Base-by-base conservation (phyloP, 92 coral and sea anemone species). In the Hydrozoanthus gracilis region DNA sequence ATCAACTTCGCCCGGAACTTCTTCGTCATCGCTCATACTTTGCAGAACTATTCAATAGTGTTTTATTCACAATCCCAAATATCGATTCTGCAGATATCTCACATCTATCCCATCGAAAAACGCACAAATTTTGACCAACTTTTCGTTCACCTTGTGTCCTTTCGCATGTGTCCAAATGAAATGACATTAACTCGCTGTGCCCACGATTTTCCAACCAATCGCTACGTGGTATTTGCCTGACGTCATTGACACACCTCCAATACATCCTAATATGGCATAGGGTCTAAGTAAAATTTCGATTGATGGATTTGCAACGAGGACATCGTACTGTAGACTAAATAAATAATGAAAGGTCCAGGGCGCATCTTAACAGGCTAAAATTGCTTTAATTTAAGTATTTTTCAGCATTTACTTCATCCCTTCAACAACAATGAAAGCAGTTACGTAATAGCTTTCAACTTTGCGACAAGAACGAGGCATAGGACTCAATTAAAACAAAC, bases 11-110 rank as follows among this genome's bases (percentile, higher is more conserved):
- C 82, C 91, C 65, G 86, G 88, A 50, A 94, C 82, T 78, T 94
- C 98, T 75, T 94, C 98, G 83, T 94, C 98, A 89, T 94, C 98
- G 92, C 92, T 93, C 98, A 94, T 94, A 80, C 64, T 94, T 76
- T 86, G 73, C 62, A 64, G 58, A 80, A 80, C 73, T 60, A 80
- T 80, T 80, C 74, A 80, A 64, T 18, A 80, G 66, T 80, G 62
- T 80, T 64, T 80, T 47, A 50, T 65, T 20, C 51, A 65, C 85
- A 80, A 67, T 18, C 46, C 70, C 60, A 67, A 15, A 49, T 82
- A 70, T 49, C 55, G 52, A 82, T 84, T 77, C 58, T 65, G 79
- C 58, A 88, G 47, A 61, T 82, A 50, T 88, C 15, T 44, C 71
- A 72, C n/a, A 67, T 55, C 82, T 76, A 88, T 55, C 91, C 82